These are phyloP conservation scores for Anguilla rostrata DNA, from an alignment of 2,113 vertebrate species.

Conservation along the genomic window DNA sequence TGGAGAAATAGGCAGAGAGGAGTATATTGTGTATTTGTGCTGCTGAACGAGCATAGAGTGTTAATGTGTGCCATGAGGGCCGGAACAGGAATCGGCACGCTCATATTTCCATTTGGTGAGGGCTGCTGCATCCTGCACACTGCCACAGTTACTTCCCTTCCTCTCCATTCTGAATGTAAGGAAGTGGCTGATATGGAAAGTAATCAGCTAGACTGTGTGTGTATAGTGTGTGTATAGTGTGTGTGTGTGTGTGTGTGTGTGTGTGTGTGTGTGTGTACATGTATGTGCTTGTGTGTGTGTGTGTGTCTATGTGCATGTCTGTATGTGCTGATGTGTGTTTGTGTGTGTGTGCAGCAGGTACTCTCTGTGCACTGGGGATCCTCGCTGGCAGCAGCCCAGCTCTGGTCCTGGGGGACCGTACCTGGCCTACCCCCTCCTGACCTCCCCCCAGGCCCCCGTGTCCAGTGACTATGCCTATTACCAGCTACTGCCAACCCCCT, in stretches of 20 bases:
- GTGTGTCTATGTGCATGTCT: background rate
- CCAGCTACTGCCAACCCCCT: slow-evolving; percentile 91
- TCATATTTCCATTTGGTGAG: slow-evolving; percentile 51
- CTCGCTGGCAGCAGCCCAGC: slow-evolving; percentile 92
- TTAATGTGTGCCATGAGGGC: background rate
- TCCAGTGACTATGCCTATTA: slow-evolving; percentile 93
- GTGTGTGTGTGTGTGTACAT: background rate
- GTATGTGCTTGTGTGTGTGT: background rate
- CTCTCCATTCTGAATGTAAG: slow-evolving; percentile 66
- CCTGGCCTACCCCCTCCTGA: slow-evolving; percentile 91
- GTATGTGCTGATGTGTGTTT: background rate
- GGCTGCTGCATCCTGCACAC: slow-evolving; percentile 52
- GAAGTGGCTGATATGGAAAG: slow-evolving; percentile 58
- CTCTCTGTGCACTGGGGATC: slow-evolving; percentile 86
- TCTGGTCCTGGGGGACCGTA: slow-evolving; percentile 84
- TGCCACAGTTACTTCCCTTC: slow-evolving; percentile 57
- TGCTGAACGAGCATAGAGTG: background rate
- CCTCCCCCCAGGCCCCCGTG: slow-evolving; percentile 85
- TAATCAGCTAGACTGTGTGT: background rate
- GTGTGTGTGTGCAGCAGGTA: slow-evolving; percentile 71
- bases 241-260: background rate
- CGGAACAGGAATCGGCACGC: slow-evolving; percentile 38
- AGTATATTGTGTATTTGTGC: background rate
- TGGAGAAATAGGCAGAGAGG: background rate
- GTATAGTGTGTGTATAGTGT: background rate